A percentile compares a stretch with the other conserved stretches of the same genome.
Evolutionary conservation across 1,140 invertebrate species (phyloP).

Genomic region (Atta texana): DNA sequence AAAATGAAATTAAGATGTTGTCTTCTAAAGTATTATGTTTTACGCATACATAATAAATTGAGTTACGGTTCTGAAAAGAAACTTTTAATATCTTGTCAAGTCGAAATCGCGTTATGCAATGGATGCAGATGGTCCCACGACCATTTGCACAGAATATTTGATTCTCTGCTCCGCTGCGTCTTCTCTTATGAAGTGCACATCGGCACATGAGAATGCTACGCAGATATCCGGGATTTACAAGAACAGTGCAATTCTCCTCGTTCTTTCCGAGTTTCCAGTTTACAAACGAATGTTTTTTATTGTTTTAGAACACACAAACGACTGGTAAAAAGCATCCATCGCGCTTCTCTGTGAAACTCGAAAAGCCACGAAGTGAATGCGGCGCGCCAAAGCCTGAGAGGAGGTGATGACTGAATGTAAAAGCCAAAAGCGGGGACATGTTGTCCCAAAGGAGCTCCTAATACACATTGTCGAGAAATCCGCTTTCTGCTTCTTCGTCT

Average conservation of each 20-base stretch:
- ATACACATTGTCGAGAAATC: slow-evolving; percentile 33
- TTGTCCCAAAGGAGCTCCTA: neutral
- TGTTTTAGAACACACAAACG: neutral
- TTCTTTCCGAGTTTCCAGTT: slow-evolving; percentile 21
- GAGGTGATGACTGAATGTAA: slow-evolving; percentile 22
- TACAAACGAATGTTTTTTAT: slow-evolving; percentile 44
- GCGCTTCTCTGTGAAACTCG: slow-evolving; percentile 17
- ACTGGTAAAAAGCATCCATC: slow-evolving; percentile 9
- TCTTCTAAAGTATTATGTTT: neutral
- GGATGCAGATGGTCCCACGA: neutral
- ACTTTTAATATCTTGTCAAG: slow-evolving; percentile 15
- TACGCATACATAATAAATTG: slow-evolving; percentile 13
- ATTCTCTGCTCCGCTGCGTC: neutral
- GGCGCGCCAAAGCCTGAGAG: neutral
- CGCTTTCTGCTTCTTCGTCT: neutral
- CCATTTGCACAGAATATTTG: slow-evolving; percentile 38
- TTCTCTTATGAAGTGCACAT: slow-evolving; percentile 13
- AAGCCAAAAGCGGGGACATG: slow-evolving; percentile 9
- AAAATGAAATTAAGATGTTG: neutral
- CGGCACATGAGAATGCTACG: neutral
- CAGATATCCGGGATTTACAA: neutral
- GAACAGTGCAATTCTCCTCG: neutral
- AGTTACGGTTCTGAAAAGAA: neutral
- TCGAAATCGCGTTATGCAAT: neutral
- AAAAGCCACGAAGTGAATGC: slow-evolving; percentile 20